Conservation (phyloP, 2,797 vertebrate genomes). For the Pelochelys cantorii region DNA sequence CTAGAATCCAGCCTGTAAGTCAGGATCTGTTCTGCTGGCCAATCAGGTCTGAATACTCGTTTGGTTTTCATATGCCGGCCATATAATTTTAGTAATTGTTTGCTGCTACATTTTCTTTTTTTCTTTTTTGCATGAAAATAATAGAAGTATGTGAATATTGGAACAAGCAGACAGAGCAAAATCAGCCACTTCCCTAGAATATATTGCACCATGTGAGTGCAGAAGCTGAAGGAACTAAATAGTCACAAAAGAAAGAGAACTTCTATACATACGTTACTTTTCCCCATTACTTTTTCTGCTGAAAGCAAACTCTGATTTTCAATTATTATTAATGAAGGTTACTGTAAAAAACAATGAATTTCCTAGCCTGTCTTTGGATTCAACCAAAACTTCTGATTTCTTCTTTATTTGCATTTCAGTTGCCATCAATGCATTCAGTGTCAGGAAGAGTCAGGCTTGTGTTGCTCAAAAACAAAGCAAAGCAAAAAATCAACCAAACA, state of each 20-base stretch:
- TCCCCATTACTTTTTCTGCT: neutral
- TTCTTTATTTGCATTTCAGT: neutral
- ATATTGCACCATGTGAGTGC: slow-evolving; percentile 1
- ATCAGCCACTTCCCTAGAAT: slow-evolving; percentile 61
- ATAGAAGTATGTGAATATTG: slow-evolving; percentile 45
- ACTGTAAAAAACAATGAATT: neutral
- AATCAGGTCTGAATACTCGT: neutral
- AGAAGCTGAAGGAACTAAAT: slow-evolving; percentile 38
- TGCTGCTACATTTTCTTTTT: neutral
- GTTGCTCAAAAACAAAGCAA: slow-evolving; percentile 20
- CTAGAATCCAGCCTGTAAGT: neutral
- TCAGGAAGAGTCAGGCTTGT: accelerated
- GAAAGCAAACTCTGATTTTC: neutral
- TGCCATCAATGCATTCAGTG: neutral
- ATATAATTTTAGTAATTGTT: slow-evolving; percentile 66
- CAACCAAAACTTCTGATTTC: neutral
- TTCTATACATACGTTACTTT: neutral
- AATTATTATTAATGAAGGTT: slow-evolving; percentile 3
- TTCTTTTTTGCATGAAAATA: slow-evolving; percentile 57
- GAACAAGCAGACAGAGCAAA: slow-evolving; percentile 63
- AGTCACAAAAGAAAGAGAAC: slow-evolving; percentile 1
- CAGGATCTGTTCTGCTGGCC: neutral
- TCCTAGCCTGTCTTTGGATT: slow-evolving; percentile 29
- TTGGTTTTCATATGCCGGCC: slow-evolving; percentile 46
- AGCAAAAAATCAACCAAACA: neutral